Base-by-base conservation (phyloP, 2,113 vertebrate species). In the Sporophila hypoxantha region DNA sequence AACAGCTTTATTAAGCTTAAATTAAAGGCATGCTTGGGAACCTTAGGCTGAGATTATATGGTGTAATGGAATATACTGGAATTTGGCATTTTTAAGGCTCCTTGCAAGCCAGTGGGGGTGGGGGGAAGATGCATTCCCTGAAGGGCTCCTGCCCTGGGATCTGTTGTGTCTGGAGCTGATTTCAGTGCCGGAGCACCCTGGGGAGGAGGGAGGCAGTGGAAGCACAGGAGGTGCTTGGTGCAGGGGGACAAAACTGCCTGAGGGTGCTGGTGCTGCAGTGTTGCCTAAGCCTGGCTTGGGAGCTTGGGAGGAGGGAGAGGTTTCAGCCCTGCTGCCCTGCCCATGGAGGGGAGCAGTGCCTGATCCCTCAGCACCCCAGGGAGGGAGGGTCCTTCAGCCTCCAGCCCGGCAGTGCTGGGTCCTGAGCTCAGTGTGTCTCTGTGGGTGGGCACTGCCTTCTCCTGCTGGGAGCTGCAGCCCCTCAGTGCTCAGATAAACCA, bases 1-100 rank as follows among this genome's bases (percentile, higher is more conserved):
- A 95, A 91, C 88, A 83, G 79, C 87, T 95, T 96, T 95, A 94
- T 95, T 92, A 93, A 94, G 67, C 75, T 84, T 82, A 88, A 96
- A 94, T 96, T 90, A 87, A 96, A 91, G 86, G 71, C 90, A 86
- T 88, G 85, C 85, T 93, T 94, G 88, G 82, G 68, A 93, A 41
- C 92, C 83, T 68, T 83, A 46, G 91, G 21, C 25, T 41, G 78
- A 42, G 66, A 14, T 65, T 76, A 17, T 47, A 25, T 59, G 69
- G 21, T 77, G 74, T 73, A 83, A 93, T 92, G 92, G 93, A 94
- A 92, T 67, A 76, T 57, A n/a, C 39, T 91, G 94, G 81, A 91
- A 92, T 90, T 81, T 39, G 34, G 87, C 21, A 8, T 44, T 78
- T 85, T 65, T 21, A 32, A 76, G 71, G 14, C 20, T 85, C 34